Evolutionary conservation across 2,888 invertebrate species (phyloP).

Genomic region (Drosophila anomelani): DNA sequence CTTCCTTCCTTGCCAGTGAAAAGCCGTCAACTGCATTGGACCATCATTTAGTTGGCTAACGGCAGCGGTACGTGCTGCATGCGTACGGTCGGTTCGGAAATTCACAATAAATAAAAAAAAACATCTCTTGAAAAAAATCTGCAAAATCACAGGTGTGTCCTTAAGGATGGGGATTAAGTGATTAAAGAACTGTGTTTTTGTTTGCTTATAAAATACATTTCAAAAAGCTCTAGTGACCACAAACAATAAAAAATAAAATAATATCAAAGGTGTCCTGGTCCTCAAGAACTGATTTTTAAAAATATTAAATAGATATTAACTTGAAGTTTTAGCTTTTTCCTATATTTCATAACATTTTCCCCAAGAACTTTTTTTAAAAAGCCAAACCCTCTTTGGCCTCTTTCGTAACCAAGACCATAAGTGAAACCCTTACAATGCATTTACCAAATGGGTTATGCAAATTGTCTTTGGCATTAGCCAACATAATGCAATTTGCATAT

Average conservation of each 20-base stretch:
- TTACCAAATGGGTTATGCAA: conserved; percentile 9
- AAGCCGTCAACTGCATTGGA: conserved; percentile 57
- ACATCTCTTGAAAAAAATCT: not conserved
- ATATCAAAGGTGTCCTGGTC: not conserved
- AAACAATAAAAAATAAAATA: not conserved
- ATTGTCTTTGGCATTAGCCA: not conserved
- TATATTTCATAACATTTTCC: fast-evolving
- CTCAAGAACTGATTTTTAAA: not conserved
- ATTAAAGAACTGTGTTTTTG: not conserved
- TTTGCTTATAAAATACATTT: not conserved
- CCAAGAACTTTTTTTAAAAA: not conserved
- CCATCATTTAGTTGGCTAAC: conserved; percentile 78
- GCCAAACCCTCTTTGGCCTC: not conserved
- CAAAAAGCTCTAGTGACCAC: not conserved
- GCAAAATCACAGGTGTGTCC: conserved; percentile 49
- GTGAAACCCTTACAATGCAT: conserved; percentile 49
- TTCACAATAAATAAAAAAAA: conserved; percentile 1
- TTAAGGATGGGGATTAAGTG: conserved; percentile 39
- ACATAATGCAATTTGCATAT: conserved; percentile 21
- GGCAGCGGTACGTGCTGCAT: conserved; percentile 77
- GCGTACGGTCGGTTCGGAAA: conserved; percentile 68
- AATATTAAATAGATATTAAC: not conserved
- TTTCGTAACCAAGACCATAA: conserved; percentile 10
- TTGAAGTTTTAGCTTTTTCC: not conserved
- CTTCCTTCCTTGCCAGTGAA: conserved; percentile 64